phyloP scores from a whole-genome alignment of 2,888 invertebrate genomes.

The Caenorhabditis japonica region DNA sequence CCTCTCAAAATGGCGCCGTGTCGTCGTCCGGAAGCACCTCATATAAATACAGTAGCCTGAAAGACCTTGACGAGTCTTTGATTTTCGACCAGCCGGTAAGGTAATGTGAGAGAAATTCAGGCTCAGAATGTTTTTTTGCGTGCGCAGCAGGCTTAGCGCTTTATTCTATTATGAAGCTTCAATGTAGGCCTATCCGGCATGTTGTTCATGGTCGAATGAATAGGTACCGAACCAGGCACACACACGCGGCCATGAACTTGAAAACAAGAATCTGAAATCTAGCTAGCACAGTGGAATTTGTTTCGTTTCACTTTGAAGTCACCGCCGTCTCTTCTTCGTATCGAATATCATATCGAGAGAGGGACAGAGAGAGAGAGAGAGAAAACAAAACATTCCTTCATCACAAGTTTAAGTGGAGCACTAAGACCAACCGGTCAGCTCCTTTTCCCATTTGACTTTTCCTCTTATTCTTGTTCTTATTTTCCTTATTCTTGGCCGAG shows the following conservation, averaged over 20 bases:
- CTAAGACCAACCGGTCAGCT: slow-evolving; percentile 36
- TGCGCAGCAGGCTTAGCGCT: slow-evolving; percentile 30
- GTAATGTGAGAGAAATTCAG: slow-evolving; percentile 41
- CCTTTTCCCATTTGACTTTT: too few species aligned
- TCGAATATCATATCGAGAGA: slow-evolving; percentile 42
- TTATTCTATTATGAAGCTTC: slow-evolving; percentile 3
- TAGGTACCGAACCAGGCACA: slow-evolving; percentile 32
- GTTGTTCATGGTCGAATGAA: not conserved
- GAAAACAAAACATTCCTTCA: slow-evolving; percentile 45
- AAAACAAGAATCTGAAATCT: slow-evolving; percentile 38
- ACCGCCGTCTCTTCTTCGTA: slow-evolving; percentile 45
- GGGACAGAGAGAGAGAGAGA: slow-evolving; percentile 30
- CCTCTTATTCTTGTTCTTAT: too few species aligned
- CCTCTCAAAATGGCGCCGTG: slow-evolving; percentile 29
- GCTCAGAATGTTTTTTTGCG: slow-evolving; percentile 39
- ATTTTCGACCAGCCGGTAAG: slow-evolving; percentile 47
- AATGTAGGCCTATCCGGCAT: too few species aligned
- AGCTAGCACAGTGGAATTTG: slow-evolving; percentile 13
- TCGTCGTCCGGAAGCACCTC: slow-evolving; percentile 34
- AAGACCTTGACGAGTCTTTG: slow-evolving; percentile 28
- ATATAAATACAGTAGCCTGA: slow-evolving; percentile 29
- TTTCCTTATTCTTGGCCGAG: too few species aligned
- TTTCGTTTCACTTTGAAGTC: slow-evolving; percentile 24
- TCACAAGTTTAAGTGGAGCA: slow-evolving; percentile 9
- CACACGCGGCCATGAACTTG: not conserved